phyloP scores from a whole-genome alignment of 2,797 vertebrate species.

The Antrozous pallidus region DNA sequence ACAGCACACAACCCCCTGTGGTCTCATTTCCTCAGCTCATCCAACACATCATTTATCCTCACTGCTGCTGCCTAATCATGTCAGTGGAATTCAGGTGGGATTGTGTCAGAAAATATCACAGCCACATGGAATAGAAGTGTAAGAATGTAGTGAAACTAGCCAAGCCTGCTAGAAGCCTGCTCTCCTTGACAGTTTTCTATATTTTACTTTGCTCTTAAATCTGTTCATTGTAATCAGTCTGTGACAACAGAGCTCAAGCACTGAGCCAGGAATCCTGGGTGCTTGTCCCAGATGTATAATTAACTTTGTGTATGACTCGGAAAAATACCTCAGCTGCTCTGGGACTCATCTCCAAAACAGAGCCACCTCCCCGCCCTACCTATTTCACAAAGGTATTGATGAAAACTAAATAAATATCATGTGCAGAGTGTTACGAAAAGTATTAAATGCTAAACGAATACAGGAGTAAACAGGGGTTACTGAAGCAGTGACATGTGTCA shows the following conservation, averaged over 20 bases:
- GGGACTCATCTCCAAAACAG: not conserved
- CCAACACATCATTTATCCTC: slow-evolving; percentile 14
- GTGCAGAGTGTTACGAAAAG: not conserved
- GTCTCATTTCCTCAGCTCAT: slow-evolving; percentile 29
- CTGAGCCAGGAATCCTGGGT: not conserved
- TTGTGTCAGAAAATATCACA: not conserved
- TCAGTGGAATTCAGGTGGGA: slow-evolving; percentile 8
- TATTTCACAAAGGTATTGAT: not conserved
- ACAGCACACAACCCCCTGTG: not conserved
- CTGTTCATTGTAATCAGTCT: not conserved
- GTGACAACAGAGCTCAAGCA: not conserved
- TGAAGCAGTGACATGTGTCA: not conserved
- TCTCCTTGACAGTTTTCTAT: not conserved
- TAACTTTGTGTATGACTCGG: not conserved
- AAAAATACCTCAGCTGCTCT: slow-evolving; percentile 1
- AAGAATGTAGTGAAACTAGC: not conserved
- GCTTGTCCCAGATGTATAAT: not conserved
- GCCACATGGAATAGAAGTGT: not conserved
- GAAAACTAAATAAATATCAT: slow-evolving; percentile 24
- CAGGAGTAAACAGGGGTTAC: not conserved
- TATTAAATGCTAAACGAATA: not conserved
- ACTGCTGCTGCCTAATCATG: not conserved
- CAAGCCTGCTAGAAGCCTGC: not conserved
- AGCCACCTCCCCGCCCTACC: not conserved
- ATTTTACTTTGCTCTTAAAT: not conserved